Evolutionary conservation across 2,113 vertebrate genomes (phyloP), one percentile per base, ranked within the genome.

Genomic region (Menidia beryllina): DNA sequence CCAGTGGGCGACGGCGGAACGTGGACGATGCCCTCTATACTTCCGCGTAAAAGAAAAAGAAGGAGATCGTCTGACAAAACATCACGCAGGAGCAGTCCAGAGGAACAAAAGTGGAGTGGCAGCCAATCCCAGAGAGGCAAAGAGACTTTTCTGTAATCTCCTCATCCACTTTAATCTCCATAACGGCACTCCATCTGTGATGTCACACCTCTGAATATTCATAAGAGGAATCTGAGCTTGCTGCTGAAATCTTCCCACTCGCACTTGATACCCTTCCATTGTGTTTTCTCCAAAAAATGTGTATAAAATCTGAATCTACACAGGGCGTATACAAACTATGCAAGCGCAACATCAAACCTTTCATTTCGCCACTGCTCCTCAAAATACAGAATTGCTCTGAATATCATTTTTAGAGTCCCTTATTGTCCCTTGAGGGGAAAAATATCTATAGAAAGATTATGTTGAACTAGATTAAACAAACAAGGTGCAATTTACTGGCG

Each of bases 171-270:
- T 71, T 78, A 77, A 85, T 88, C 75, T 79, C 57, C 81, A 77
- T 78, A 73, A 86, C 69, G 69, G 72, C 51, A 74, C 64, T 63
- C 76, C 79, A 81, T 75, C 45, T 52, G 56, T 85, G 85, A 88
- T 41, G 71, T 85, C 81, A 74, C 24, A 14, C 43, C 49, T 61
- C 73, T 83, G 78, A 84, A 88, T 88, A 89, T 89, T 87, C 86
- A 89, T 83, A 23, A 75, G 52, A 62, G 69, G 61, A 72, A 73
- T 82, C 66, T 79, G 72, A 85, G 75, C 70, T 61, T 52, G 49
- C n/a, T 26, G 20, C 41, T 43, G 25, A 83, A 73, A 76, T 51
- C 61, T 71, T 77, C 74, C 41, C 6, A 20, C 68, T 76, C 30
- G 47, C 20, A 47, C 39, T 21, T 27, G 13, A 19, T 39, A 26